Percentiles rank a stretch among this genome's conserved stretches.
These are phyloP conservation scores for Nyleta sp. DNA, from an alignment of 2,888 invertebrate species.

Conservation along the genomic window DNA sequence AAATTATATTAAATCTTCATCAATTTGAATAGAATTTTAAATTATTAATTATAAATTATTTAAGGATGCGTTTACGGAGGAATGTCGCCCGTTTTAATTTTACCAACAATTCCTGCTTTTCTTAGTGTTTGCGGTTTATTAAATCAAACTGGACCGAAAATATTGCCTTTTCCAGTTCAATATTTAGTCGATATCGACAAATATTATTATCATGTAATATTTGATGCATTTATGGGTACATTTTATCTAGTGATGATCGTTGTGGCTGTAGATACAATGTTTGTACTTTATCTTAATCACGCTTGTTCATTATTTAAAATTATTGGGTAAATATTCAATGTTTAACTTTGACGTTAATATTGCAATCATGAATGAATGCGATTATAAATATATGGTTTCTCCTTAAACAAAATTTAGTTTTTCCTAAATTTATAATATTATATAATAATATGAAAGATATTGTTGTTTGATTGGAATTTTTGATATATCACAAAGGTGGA, in stretches of 20 bases:
- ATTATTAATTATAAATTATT: conserved; percentile 4
- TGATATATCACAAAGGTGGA: no score
- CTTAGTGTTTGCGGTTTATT: conserved; percentile 34
- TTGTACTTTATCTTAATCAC: conserved; percentile 44
- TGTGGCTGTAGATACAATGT: conserved; percentile 41
- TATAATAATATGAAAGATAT: no score
- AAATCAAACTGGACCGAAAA: conserved; percentile 38
- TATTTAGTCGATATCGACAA: conserved; percentile 56
- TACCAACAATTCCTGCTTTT: conserved; percentile 57
- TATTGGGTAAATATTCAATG: conserved; percentile 42
- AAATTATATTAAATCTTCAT: no score
- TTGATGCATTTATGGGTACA: conserved; percentile 51
- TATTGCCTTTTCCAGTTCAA: conserved; percentile 57
- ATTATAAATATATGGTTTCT: no score
- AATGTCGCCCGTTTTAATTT: conserved; percentile 36
- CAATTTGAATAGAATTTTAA: no score
- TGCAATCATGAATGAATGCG: no score
- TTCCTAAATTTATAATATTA: no score
- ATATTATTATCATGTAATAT: conserved; percentile 51
- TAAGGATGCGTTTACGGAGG: conserved; percentile 59
- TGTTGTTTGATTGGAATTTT: no score
- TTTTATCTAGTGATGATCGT: conserved; percentile 47
- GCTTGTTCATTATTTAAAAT: conserved; percentile 46
- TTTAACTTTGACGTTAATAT: not conserved
- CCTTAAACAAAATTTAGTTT: no score